These are phyloP conservation scores for Formica selysi DNA, from an alignment of 1,140 invertebrate genomes.

Conservation along the genomic window DNA sequence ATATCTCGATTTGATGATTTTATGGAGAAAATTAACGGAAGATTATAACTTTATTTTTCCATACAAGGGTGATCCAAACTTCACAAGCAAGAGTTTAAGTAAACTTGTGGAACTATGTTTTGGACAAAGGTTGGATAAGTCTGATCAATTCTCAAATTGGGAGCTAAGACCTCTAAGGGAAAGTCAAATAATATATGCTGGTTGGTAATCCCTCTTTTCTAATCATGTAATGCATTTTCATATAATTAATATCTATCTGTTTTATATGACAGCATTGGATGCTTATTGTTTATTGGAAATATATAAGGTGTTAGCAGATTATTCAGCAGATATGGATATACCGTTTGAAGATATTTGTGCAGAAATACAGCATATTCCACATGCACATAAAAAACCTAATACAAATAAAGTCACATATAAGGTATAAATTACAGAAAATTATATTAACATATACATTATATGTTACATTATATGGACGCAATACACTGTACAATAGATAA, in stretches of 20 bases:
- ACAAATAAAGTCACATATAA: slow-evolving; percentile 66
- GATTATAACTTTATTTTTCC: slow-evolving; percentile 86
- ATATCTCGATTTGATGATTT: slow-evolving; percentile 86
- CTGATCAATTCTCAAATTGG: slow-evolving; percentile 96
- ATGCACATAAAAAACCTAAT: slow-evolving; percentile 84
- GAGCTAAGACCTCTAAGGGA: slow-evolving; percentile 91
- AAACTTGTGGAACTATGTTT: slow-evolving; percentile 91
- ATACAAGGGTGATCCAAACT: slow-evolving; percentile 81
- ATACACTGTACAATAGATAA: background rate
- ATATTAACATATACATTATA: slow-evolving; percentile 12
- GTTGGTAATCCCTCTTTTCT: slow-evolving; percentile 79
- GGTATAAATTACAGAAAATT: slow-evolving; percentile 50
- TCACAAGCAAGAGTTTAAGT: slow-evolving; percentile 87
- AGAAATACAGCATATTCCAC: slow-evolving; percentile 82
- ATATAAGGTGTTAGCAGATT: slow-evolving; percentile 88
- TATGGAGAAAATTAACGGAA: slow-evolving; percentile 87
- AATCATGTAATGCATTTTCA: background rate
- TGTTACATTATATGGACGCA: background rate
- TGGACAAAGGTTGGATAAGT: slow-evolving; percentile 91
- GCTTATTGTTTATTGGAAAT: slow-evolving; percentile 93
- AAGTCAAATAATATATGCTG: slow-evolving; percentile 93
- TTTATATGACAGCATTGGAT: slow-evolving; percentile 89
- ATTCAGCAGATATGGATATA: slow-evolving; percentile 86
- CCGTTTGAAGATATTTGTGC: slow-evolving; percentile 88
- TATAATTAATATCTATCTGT: slow-evolving; percentile 16